Evolutionary conservation across 2,797 vertebrate species (phyloP), one percentile per base, ranked within the genome.

Genomic region (Urocyon cinereoargenteus): DNA sequence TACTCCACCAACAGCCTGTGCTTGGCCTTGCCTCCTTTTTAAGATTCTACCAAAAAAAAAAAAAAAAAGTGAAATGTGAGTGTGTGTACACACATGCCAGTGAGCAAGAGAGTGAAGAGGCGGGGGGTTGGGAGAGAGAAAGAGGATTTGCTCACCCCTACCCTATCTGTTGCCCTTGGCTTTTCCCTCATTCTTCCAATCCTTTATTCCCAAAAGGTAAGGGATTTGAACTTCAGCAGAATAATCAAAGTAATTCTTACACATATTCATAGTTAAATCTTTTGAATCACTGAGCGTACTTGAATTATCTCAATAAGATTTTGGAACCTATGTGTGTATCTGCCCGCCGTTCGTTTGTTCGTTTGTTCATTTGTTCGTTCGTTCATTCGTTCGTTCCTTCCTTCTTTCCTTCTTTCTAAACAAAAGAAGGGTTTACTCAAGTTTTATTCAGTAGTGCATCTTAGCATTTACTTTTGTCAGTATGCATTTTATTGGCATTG

Each of bases 61-160:
- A 68, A 87, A n/a, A 75, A 78, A 79, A 53, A 14, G 70, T 40
- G 70, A 40, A 12, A 51, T 49, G 68, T 12, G 14, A 45, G 9
- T 4, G 31, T 14, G 78, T 22, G 22, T 26, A 26, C 5, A 6
- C 9, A 1, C 2, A 26, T 31, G 40, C 15, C 5, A 1, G 22
- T 0, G 2, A 9, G 19, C 3, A 6, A 13, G 53, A 4, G 1
- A 26, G 11, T 13, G 36, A 9, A 16, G n/a, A 10, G 11, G 40
- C 16, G 21, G 10, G 11, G 59, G 2, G 28, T 19, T 12, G 68
- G 57, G 55, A 55, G 40, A 18, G 26, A 19, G 26, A 40, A 40
- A 22, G 5, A 68, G 10, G 40, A 18, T 57, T 62, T 78, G 61
- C 36, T 26, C 26, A 8, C 22, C 11, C 1, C 4, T 7, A 31